Conservation (phyloP, 2,888 invertebrate genomes). For the Trachelus troglodyta region DNA sequence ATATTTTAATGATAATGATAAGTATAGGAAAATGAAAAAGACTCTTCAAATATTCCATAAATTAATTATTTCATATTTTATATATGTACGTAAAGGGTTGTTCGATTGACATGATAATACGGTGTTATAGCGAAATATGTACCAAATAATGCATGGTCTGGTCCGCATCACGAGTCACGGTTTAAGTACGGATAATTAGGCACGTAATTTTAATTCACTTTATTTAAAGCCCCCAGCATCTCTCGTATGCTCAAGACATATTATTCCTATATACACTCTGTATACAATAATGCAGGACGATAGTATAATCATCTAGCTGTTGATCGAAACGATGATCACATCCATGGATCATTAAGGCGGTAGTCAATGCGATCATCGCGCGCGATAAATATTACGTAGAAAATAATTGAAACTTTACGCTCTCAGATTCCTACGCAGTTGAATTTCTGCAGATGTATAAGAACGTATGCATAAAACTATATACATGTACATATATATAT, state of each 20-base stretch:
- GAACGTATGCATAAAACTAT: background rate
- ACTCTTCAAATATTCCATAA: background rate
- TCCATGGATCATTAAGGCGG: background rate
- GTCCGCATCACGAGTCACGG: too few relatives aligned
- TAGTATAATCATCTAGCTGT: background rate
- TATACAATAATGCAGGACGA: too few relatives aligned
- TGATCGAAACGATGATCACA: background rate
- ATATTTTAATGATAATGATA: background rate
- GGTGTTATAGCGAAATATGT: background rate
- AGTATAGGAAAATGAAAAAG: background rate
- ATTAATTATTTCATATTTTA: background rate
- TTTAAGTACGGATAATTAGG: slow-evolving; percentile 39
- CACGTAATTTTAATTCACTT: slow-evolving; percentile 43
- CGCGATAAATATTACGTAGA: background rate
- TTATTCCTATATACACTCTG: background rate
- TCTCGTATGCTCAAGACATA: background rate
- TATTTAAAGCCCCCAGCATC: slow-evolving; percentile 31
- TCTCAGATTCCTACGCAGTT: background rate
- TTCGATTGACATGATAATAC: background rate
- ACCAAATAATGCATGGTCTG: background rate
- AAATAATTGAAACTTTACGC: background rate
- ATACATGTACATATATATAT: background rate
- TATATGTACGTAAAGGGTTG: background rate
- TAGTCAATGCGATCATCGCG: background rate
- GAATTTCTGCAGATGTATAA: background rate